Evolutionary conservation across 2,113 vertebrate species (phyloP), one percentile per base, ranked within the genome.

Genomic region (Sorex araneus): DNA sequence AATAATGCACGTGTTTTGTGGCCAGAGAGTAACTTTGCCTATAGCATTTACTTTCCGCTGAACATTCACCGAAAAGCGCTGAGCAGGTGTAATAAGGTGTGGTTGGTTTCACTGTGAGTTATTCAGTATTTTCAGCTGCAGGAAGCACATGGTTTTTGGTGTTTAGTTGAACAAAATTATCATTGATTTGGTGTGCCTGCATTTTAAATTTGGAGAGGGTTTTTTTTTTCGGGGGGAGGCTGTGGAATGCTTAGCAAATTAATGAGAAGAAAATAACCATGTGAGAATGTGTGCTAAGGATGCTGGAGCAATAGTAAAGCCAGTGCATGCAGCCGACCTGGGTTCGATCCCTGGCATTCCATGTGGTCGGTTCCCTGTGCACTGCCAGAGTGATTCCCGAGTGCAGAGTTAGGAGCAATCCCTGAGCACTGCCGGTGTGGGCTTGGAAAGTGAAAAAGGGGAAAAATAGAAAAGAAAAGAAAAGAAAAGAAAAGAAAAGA

Each of bases 131-230:
- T 89, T 92, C 60, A 90, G 57, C 66, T 88, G 60, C 57, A 94
- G 43, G 25, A 82, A 91, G 40, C 40, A 0, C 84, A 43, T 69
- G 45, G 45, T 75, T 94, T 78, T 32, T 93, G 90, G 10, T 94
- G 81, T 74, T 96, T 47, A 82, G 15, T 45, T 30, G 93, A 87
- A 94, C 71, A 93, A 79, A 87, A 83, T 77, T 87, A 87, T 80
- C 90, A 88, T 85, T 91, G 69, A 47, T 97, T 92, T 78, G 45
- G 77, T 18, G 40, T 45, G 3, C 94, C 83, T 54, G 60, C 34
- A 83, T 64, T 95, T 81, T 93, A 81, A 64, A 73, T 71, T 84
- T 57, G 90, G 79, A 64, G 79, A 64, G n/a, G n/a, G 30, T 76
- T 77, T 60, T 79, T 23, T 16, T 16, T 10, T 77, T 80, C 76